A percentile compares a stretch with the other conserved stretches of the same genome.
Conservation (phyloP, 2,888 invertebrate genomes). For the Teleiodes luculella region DNA sequence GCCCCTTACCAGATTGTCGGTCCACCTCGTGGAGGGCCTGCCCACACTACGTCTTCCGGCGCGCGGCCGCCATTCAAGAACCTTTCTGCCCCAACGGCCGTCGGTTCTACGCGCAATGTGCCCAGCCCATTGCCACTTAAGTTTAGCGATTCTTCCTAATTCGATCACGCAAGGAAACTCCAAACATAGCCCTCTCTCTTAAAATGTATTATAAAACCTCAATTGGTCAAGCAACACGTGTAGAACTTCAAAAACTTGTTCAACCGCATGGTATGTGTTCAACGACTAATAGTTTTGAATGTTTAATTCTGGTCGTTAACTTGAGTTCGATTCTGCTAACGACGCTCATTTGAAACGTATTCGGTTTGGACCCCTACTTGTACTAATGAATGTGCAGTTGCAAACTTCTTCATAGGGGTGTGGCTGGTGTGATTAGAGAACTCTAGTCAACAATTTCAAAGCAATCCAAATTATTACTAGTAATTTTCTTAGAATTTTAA, state of each 20-base stretch:
- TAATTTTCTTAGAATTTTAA: background rate
- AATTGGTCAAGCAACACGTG: too few relatives aligned
- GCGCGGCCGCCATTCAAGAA: too few relatives aligned
- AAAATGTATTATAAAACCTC: too few relatives aligned
- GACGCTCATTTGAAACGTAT: background rate
- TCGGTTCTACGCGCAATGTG: too few relatives aligned
- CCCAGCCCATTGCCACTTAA: too few relatives aligned
- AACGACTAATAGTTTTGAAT: slow-evolving; percentile 6
- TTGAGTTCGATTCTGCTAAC: slow-evolving; percentile 5
- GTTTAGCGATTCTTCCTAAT: too few relatives aligned
- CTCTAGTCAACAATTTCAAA: background rate
- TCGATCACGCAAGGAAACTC: too few relatives aligned
- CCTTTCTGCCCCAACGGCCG: too few relatives aligned
- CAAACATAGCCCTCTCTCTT: too few relatives aligned
- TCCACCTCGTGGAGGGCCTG: too few relatives aligned
- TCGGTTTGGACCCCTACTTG: background rate
- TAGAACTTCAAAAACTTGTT: background rate
- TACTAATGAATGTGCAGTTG: background rate
- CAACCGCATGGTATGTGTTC: background rate
- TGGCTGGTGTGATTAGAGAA: background rate
- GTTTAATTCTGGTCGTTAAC: slow-evolving; percentile 1
- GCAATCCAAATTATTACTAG: background rate
- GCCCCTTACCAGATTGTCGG: too few relatives aligned
- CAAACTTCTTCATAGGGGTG: background rate
- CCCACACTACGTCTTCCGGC: too few relatives aligned